Conservation (phyloP, 2,113 vertebrate genomes). For the Rhizomys pruinosus region DNA sequence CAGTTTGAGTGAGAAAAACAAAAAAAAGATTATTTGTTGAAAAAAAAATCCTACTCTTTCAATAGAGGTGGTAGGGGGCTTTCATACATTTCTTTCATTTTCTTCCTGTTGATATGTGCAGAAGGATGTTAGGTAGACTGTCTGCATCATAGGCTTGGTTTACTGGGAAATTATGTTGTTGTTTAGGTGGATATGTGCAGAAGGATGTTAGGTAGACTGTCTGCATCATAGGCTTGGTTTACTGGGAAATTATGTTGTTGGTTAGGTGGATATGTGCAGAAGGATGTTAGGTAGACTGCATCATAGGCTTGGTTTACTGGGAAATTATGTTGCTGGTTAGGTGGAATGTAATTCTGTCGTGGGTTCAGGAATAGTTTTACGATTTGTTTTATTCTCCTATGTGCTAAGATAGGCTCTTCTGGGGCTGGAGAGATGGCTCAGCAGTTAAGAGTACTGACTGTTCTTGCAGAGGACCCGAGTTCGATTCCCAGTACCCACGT, state of each 20-base stretch:
- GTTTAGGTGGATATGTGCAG: background rate
- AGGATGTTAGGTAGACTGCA: background rate
- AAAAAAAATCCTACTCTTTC: background rate
- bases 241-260: background rate
- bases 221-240: background rate
- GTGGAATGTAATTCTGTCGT: constrained; percentile 17
- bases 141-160: background rate
- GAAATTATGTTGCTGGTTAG: background rate
- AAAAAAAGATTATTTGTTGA: constrained; percentile 53
- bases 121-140: background rate
- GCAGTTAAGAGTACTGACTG: no score
- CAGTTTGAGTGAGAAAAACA: no score
- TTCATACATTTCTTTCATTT: background rate
- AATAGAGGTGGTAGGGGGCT: background rate
- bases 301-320: background rate
- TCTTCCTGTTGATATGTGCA: background rate
- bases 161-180: background rate
- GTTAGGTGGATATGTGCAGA: background rate
- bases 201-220: background rate
- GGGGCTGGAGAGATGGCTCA: no score
- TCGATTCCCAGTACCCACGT: no score
- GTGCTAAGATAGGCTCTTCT: no score
- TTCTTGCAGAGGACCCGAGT: no score
- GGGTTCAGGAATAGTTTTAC: constrained; percentile 38
- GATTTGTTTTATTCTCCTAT: constrained; percentile 18